phyloP scores from a whole-genome alignment of 2,113 vertebrate genomes.

The Neolamprologus sp. region DNA sequence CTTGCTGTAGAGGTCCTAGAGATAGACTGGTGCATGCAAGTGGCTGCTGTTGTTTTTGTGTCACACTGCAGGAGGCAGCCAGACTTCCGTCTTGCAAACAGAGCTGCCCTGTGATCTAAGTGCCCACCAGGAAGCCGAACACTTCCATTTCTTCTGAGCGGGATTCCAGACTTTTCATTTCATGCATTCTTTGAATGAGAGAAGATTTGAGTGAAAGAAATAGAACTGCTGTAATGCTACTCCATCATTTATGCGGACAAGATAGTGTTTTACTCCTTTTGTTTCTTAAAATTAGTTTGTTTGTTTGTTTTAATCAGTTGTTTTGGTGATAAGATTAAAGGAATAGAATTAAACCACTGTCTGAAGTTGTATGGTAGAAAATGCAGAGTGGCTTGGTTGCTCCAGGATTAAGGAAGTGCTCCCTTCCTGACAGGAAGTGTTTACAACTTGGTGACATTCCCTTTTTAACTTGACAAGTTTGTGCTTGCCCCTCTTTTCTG shows the following conservation, averaged over 20 bases:
- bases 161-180: background rate
- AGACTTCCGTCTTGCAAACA: conserved; percentile 19
- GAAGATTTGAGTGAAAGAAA: background rate
- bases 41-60: conserved; percentile 23
- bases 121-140: conserved; percentile 17
- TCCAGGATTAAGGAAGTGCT: conserved; percentile 77
- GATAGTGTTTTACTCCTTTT: background rate
- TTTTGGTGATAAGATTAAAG: background rate
- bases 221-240: background rate
- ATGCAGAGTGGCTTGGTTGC: conserved; percentile 52
- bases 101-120: conserved; percentile 27
- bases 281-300: background rate
- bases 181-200: background rate
- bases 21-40: background rate
- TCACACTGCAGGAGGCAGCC: conserved; percentile 23
- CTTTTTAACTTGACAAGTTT: conserved; percentile 71
- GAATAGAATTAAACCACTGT: background rate
- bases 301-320: background rate
- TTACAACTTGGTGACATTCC: conserved; percentile 76
- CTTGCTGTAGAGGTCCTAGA: background rate
- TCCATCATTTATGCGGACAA: background rate
- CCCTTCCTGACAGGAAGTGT: conserved; percentile 77
- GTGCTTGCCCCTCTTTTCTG: conserved; percentile 40
- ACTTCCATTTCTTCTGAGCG: conserved; percentile 7
- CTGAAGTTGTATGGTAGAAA: conserved; percentile 55